These are phyloP conservation scores for Orthosia gothica DNA, from an alignment of 2,888 invertebrate species.

Conservation along the genomic window DNA sequence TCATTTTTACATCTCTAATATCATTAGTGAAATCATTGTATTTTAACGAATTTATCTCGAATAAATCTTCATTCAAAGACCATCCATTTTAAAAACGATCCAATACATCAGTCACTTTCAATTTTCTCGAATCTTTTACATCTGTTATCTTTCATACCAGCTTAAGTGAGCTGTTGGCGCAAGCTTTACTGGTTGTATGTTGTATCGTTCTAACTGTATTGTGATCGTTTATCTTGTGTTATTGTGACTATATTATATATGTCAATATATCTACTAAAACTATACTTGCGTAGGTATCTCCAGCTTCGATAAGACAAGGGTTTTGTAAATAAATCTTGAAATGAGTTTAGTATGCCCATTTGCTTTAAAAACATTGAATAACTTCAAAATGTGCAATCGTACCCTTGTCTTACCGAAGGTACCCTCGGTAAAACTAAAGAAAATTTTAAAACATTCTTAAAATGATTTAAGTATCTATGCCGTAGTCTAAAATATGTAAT, in stretches of 20 bases:
- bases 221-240: conserved; percentile 56
- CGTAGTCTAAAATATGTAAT: no score
- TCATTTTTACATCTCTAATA: neutral
- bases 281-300: conserved; percentile 1
- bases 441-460: no score
- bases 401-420: no score
- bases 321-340: no score
- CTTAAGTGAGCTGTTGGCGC: conserved; percentile 52
- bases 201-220: conserved; percentile 52
- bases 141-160: conserved; percentile 11
- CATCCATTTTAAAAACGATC: neutral
- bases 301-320: no score
- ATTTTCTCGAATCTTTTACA: neutral
- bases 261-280: conserved; percentile 38
- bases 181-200: conserved; percentile 56
- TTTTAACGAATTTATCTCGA: conserved; percentile 19
- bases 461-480: no score
- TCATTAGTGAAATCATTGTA: conserved; percentile 2
- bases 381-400: no score
- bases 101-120: neutral
- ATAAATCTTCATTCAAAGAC: conserved; percentile 1
- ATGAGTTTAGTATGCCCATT: no score
- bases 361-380: no score
- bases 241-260: conserved; percentile 43
- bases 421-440: no score